Evolutionary conservation across 2,113 vertebrate species (phyloP).

Genomic region (Synchiropus splendidus): DNA sequence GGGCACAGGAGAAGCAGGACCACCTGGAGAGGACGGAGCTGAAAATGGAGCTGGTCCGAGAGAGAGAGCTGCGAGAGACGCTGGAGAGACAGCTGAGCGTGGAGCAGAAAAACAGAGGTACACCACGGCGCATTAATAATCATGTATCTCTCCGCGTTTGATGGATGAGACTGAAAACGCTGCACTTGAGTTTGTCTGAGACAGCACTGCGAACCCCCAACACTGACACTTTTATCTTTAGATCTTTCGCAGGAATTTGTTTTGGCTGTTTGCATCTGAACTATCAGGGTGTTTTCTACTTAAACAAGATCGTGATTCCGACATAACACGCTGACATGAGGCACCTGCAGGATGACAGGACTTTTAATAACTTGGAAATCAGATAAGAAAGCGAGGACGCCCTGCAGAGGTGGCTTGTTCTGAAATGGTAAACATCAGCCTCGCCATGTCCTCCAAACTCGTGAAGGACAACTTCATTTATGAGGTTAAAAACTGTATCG

Average conservation of each 20-base stretch:
- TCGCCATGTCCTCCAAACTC: too few relatives aligned
- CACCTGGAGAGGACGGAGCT: slow-evolving; percentile 97
- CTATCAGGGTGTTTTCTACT: too few relatives aligned
- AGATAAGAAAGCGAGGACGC: too few relatives aligned
- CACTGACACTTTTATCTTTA: neutral
- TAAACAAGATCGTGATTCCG: neutral
- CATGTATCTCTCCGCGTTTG: neutral
- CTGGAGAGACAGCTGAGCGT: slow-evolving; percentile 93
- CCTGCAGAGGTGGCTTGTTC: too few relatives aligned
- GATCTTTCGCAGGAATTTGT: neutral
- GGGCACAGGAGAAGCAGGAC: slow-evolving; percentile 96
- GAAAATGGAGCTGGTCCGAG: slow-evolving; percentile 96
- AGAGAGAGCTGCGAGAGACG: slow-evolving; percentile 91
- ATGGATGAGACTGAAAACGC: neutral
- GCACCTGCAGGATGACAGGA: too few relatives aligned
- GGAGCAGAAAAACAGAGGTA: slow-evolving; percentile 98
- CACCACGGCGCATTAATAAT: too few relatives aligned
- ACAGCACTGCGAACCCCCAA: neutral
- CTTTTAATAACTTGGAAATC: too few relatives aligned
- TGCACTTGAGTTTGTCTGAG: neutral
- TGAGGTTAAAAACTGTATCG: too few relatives aligned
- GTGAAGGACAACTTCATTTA: too few relatives aligned
- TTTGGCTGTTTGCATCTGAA: neutral
- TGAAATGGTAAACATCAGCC: too few relatives aligned
- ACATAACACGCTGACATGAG: slow-evolving; percentile 1